These are phyloP conservation scores for Hemicrepidius hirtus DNA, from an alignment of 2,888 invertebrate species.

Conservation along the genomic window DNA sequence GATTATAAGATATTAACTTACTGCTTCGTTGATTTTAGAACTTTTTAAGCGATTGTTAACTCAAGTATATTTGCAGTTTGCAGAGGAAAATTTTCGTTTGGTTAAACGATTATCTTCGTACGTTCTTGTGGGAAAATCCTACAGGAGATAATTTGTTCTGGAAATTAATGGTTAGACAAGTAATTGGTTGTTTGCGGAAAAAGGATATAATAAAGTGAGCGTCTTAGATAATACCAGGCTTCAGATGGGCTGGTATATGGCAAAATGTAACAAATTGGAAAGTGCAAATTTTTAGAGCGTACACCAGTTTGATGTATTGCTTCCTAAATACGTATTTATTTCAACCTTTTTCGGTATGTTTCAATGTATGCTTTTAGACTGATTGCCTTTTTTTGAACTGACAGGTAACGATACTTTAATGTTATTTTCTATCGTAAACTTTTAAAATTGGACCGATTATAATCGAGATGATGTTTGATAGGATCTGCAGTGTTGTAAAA, in stretches of 20 bases:
- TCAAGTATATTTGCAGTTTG: neutral
- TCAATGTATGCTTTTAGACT: neutral
- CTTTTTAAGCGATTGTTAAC: no score
- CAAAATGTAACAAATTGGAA: conserved; percentile 12
- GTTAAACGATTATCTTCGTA: neutral
- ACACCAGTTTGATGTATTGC: conserved; percentile 8
- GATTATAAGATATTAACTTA: neutral
- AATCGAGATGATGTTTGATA: no score
- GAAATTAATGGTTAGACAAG: conserved; percentile 20
- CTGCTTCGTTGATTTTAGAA: no score
- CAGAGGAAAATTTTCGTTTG: neutral
- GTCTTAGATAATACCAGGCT: neutral
- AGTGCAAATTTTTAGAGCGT: conserved; percentile 17
- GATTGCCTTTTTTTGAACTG: neutral
- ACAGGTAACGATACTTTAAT: neutral
- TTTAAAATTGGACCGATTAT: neutral
- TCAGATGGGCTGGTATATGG: conserved; percentile 7
- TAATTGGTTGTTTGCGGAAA: conserved; percentile 22
- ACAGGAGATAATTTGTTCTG: conserved; percentile 17
- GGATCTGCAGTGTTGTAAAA: no score
- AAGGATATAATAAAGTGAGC: conserved; percentile 14
- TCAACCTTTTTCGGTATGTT: neutral
- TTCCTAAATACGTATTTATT: conserved; percentile 8
- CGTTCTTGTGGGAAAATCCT: conserved; percentile 4
- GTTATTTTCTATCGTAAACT: neutral